phyloP scores from a whole-genome alignment of 2,888 invertebrate species.

The Stegana nigrithorax region DNA sequence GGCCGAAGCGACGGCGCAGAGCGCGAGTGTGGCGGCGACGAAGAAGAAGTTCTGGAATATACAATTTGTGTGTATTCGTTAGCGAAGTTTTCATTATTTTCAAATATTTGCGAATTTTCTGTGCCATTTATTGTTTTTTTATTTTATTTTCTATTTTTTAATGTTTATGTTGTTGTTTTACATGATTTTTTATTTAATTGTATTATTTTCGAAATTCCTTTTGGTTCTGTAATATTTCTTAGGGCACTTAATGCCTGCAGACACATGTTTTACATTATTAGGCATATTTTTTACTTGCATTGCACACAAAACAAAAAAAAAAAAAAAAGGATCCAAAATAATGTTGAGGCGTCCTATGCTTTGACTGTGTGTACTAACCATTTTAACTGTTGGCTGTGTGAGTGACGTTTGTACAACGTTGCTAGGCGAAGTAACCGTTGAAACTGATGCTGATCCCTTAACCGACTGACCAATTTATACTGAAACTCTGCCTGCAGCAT shows the following conservation, averaged over 20 bases:
- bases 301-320: slow-evolving; percentile 4
- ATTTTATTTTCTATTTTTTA: no score
- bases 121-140: no score
- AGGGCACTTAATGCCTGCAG: not conserved
- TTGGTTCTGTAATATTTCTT: not conserved
- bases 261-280: no score
- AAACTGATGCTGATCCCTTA: slow-evolving; percentile 65
- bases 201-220: not conserved
- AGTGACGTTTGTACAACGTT: slow-evolving; percentile 48
- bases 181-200: slow-evolving; percentile 17
- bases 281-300: not conserved
- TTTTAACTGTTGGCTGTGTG: slow-evolving; percentile 41
- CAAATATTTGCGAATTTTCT: no score
- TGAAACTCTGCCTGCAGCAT: slow-evolving; percentile 47
- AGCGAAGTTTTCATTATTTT: no score
- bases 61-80: not conserved
- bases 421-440: slow-evolving; percentile 60
- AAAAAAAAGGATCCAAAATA: not conserved
- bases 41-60: slow-evolving; percentile 62
- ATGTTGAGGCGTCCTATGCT: slow-evolving; percentile 6
- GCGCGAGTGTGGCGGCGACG: slow-evolving; percentile 49
- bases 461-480: slow-evolving; percentile 63
- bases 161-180: slow-evolving; percentile 16
- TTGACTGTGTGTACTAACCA: slow-evolving; percentile 51
- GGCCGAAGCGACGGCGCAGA: slow-evolving; percentile 60